These are phyloP conservation scores for Papilio polyxenes DNA, from an alignment of 1,140 invertebrate genomes.

Conservation along the genomic window DNA sequence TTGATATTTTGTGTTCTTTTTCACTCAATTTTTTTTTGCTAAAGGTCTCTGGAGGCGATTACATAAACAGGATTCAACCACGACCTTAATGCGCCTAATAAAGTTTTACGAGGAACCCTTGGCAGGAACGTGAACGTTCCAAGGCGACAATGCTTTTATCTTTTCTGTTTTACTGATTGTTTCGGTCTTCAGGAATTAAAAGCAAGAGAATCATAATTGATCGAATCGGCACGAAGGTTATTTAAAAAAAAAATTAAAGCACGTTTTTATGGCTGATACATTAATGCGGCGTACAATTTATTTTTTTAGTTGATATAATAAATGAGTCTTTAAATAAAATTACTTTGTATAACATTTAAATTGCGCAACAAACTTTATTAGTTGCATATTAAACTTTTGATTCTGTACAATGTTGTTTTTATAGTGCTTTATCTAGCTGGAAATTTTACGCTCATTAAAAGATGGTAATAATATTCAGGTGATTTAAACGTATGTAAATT, in stretches of 20 bases:
- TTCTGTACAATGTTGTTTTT: background rate
- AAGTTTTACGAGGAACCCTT: conserved; percentile 79
- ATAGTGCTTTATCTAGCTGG: background rate
- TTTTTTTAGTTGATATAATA: too few species aligned
- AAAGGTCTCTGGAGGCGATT: conserved; percentile 77
- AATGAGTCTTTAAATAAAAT: background rate
- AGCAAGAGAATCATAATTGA: conserved; percentile 51
- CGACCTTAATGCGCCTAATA: conserved; percentile 80
- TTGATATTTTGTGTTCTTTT: conserved; percentile 69
- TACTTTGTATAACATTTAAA: background rate
- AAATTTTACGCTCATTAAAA: background rate
- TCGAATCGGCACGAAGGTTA: background rate
- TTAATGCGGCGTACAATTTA: background rate
- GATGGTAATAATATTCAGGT: background rate
- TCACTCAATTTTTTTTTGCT: conserved; percentile 79
- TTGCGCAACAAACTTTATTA: background rate
- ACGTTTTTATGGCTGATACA: background rate
- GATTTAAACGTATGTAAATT: background rate
- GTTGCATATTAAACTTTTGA: background rate
- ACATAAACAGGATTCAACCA: conserved; percentile 80
- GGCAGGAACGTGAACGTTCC: conserved; percentile 75
- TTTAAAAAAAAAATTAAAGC: background rate
- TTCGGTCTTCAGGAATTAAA: conserved; percentile 69
- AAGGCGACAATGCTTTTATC: conserved; percentile 79
- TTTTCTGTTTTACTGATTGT: conserved; percentile 78